Evolutionary conservation across 2,797 vertebrate species (phyloP).

Genomic region (Oryzias sinensis): DNA sequence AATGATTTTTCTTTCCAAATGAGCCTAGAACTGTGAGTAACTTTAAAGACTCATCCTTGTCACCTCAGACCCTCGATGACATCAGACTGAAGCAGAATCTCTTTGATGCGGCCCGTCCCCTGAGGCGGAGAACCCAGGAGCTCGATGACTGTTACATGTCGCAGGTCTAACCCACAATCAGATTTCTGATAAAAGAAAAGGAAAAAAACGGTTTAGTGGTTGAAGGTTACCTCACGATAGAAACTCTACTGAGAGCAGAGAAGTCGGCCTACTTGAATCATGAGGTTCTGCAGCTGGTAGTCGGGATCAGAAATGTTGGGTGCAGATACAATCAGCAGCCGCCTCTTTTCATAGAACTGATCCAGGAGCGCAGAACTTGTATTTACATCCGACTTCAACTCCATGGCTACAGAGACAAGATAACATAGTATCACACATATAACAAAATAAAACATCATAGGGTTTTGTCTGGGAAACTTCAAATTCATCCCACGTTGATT

Average conservation of each 20-base stretch:
- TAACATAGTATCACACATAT: too few species aligned
- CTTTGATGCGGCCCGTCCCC: slow-evolving; percentile 88
- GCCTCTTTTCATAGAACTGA: slow-evolving; percentile 91
- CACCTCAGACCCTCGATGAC: slow-evolving; percentile 93
- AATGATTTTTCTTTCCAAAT: too few species aligned
- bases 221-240: slow-evolving; percentile 1
- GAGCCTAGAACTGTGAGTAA: too few species aligned
- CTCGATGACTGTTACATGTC: slow-evolving; percentile 87
- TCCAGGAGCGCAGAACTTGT: slow-evolving; percentile 85
- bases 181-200: slow-evolving; percentile 75
- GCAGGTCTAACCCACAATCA: slow-evolving; percentile 87
- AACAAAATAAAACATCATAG: background rate
- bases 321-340: slow-evolving; percentile 88
- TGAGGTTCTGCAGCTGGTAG: slow-evolving; percentile 90
- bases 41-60: background rate
- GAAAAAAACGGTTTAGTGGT: background rate
- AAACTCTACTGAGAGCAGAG: background rate
- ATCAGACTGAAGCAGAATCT: slow-evolving; percentile 76
- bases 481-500: too few species aligned
- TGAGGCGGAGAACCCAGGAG: slow-evolving; percentile 86
- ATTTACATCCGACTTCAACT: slow-evolving; percentile 85
- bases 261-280: slow-evolving; percentile 84
- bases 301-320: slow-evolving; percentile 83
- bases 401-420: slow-evolving; percentile 78
- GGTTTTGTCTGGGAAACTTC: too few species aligned